phyloP scores from a whole-genome alignment of 2,797 vertebrate genomes.

The Sebastes ruberrimus region DNA sequence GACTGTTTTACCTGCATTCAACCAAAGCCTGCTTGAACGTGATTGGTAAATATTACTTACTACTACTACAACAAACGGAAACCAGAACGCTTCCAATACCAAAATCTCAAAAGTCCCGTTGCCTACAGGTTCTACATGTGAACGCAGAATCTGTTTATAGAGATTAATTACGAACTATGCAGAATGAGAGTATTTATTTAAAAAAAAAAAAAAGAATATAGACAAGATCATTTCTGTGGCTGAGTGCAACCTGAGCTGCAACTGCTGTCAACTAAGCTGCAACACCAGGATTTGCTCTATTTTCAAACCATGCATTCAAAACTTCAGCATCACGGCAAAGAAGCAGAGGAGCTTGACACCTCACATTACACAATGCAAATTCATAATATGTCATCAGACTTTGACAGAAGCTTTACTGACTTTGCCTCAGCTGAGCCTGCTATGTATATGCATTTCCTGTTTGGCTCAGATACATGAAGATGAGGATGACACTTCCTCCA shows the following conservation, averaged over 20 bases:
- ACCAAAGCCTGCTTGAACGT: too few species aligned
- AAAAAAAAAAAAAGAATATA: too few species aligned
- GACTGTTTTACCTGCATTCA: too few species aligned
- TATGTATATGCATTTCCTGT: not conserved
- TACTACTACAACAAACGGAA: too few species aligned
- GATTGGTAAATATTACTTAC: too few species aligned
- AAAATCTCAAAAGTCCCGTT: too few species aligned
- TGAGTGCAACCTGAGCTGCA: not conserved
- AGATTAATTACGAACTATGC: too few species aligned
- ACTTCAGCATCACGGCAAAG: not conserved
- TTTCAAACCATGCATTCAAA: not conserved
- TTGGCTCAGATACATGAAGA: slow-evolving; percentile 5
- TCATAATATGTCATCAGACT: not conserved
- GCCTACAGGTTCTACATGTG: too few species aligned
- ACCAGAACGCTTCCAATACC: too few species aligned
- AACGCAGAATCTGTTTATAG: too few species aligned
- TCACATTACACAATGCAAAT: not conserved
- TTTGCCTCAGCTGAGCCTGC: not conserved
- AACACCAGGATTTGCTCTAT: not conserved
- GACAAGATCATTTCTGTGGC: not conserved
- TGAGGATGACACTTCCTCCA: not conserved
- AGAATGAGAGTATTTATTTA: too few species aligned
- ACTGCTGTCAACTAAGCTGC: not conserved
- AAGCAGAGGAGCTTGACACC: not conserved
- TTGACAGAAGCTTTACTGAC: slow-evolving; percentile 10